Evolutionary conservation across 2,888 invertebrate species (phyloP).

Genomic region (Noctua janthina): DNA sequence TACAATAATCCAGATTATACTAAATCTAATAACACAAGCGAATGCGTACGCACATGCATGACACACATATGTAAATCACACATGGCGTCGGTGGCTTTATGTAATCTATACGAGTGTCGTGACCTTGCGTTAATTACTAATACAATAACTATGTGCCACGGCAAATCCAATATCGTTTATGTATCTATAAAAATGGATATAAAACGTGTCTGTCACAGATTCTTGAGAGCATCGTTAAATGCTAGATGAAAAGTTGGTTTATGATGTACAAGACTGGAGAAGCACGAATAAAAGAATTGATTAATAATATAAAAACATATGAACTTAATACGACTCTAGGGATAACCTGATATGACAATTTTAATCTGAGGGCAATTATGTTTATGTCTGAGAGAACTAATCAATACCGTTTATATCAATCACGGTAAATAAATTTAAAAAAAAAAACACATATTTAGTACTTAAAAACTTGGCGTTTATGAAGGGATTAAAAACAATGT

Average conservation of each 20-base stretch:
- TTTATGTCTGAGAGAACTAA: neutral
- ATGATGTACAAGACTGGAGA: neutral
- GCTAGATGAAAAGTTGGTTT: conserved; percentile 6
- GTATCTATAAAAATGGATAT: conserved; percentile 28
- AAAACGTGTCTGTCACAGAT: conserved; percentile 30
- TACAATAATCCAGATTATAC: conserved; percentile 16
- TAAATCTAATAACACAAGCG: conserved; percentile 42
- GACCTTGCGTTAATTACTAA: conserved; percentile 65
- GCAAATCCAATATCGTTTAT: conserved; percentile 46
- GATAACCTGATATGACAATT: neutral
- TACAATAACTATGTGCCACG: conserved; percentile 41
- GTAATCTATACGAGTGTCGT: conserved; percentile 57
- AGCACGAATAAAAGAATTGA: neutral
- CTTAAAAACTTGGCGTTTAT: neutral
- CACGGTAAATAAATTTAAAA: no score
- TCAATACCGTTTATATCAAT: conserved; percentile 4
- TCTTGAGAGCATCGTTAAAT: conserved; percentile 21
- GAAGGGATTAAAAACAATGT: neutral
- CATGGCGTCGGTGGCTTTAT: conserved; percentile 55
- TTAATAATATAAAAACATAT: neutral
- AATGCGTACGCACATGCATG: conserved; percentile 57
- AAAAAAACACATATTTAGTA: neutral
- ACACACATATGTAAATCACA: conserved; percentile 61
- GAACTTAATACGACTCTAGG: neutral
- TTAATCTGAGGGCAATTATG: neutral